These are phyloP conservation scores for Agrotis exclamationis DNA, from an alignment of 2,888 invertebrate genomes.

Conservation along the genomic window DNA sequence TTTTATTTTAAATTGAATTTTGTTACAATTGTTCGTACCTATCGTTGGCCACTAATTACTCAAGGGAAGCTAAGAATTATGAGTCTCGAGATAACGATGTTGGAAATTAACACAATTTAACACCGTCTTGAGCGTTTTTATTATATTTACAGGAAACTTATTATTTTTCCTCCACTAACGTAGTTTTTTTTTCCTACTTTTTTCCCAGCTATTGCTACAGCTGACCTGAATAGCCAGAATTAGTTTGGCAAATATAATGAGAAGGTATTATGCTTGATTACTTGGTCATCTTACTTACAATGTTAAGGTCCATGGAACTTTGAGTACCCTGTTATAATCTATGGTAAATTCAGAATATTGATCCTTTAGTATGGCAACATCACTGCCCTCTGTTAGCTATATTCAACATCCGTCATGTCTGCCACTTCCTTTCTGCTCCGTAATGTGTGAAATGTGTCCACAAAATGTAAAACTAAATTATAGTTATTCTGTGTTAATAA, in stretches of 20 bases:
- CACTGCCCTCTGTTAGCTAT: no score
- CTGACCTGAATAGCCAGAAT: constrained; percentile 22
- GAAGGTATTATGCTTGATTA: constrained; percentile 38
- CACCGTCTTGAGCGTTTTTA: constrained; percentile 64
- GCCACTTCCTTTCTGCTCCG: no score
- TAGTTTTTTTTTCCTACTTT: constrained; percentile 30
- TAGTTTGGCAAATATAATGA: constrained; percentile 29
- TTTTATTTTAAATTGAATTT: constrained; percentile 55
- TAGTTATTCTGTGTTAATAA: no score
- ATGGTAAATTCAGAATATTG: no score
- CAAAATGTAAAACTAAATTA: no score
- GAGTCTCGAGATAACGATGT: constrained; percentile 71
- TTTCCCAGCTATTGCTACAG: constrained; percentile 22
- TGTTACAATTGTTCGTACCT: constrained; percentile 64
- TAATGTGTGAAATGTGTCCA: no score
- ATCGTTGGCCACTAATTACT: constrained; percentile 70
- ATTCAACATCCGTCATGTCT: no score
- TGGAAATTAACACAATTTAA: constrained; percentile 74
- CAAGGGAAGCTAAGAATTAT: constrained; percentile 69
- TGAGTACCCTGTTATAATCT: no score
- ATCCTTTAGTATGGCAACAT: no score
- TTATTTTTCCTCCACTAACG: constrained; percentile 52
- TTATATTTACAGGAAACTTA: constrained; percentile 63
- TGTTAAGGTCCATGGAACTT: constrained; percentile 34
- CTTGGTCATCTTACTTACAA: constrained; percentile 25